These are phyloP conservation scores for Andrena haemorrhoa DNA, from an alignment of 2,888 invertebrate genomes.

Conservation along the genomic window DNA sequence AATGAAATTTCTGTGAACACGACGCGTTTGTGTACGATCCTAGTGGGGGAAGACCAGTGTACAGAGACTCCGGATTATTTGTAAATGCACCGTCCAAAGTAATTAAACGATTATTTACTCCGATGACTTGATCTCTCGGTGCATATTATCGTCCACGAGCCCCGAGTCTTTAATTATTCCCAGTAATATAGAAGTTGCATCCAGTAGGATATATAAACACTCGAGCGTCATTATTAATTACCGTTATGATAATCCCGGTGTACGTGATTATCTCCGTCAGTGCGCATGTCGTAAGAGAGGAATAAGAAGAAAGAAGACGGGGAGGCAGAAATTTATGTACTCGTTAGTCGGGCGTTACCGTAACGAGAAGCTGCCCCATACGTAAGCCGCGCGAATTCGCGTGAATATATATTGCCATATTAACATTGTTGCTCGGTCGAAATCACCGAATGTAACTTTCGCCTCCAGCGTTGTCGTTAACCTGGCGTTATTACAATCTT, in stretches of 20 bases:
- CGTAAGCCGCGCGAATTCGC: slow-evolving; percentile 50
- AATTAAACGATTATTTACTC: not conserved
- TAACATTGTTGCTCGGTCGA: slow-evolving; percentile 63
- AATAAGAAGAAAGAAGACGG: not conserved
- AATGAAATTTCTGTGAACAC: slow-evolving; percentile 46
- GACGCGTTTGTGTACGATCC: not conserved
- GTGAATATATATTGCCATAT: slow-evolving; percentile 61
- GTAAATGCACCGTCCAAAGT: slow-evolving; percentile 1
- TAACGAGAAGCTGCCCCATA: slow-evolving; percentile 40
- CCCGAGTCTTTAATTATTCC: not conserved
- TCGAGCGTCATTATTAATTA: slow-evolving; percentile 34
- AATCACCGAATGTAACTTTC: slow-evolving; percentile 37
- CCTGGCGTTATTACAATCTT: slow-evolving; percentile 61
- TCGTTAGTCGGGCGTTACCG: slow-evolving; percentile 41
- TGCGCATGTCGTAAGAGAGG: not conserved
- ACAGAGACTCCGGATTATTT: slow-evolving; percentile 1
- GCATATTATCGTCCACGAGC: not conserved
- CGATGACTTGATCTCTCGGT: not conserved
- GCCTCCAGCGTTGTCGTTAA: slow-evolving; percentile 48
- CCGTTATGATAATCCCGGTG: slow-evolving; percentile 35
- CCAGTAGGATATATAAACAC: not conserved
- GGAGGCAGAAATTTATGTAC: slow-evolving; percentile 23
- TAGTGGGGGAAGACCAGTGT: slow-evolving; percentile 7
- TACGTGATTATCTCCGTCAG: slow-evolving; percentile 29
- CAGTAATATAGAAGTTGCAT: too few species aligned